These are phyloP conservation scores for Conomelus anceps DNA, from an alignment of 2,888 invertebrate genomes.

Conservation along the genomic window DNA sequence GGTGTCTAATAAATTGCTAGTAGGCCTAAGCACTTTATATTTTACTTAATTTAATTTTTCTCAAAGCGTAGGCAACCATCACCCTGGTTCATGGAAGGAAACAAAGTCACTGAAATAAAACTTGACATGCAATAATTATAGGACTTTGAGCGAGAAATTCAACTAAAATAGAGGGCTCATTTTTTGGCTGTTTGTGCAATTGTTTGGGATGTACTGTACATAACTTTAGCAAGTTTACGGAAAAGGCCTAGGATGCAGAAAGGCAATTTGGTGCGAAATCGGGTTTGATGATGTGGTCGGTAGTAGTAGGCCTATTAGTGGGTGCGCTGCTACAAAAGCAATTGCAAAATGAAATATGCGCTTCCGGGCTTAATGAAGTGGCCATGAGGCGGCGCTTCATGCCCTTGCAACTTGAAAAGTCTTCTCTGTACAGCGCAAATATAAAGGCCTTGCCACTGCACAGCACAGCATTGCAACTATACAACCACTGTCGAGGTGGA, in stretches of 20 bases:
- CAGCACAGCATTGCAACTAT: too few species aligned
- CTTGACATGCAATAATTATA: too few species aligned
- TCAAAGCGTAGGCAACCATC: too few species aligned
- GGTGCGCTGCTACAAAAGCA: background rate
- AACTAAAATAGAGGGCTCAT: too few species aligned
- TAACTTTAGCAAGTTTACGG: background rate
- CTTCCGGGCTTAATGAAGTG: background rate
- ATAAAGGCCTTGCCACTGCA: background rate
- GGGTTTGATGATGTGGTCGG: background rate
- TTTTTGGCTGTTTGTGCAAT: background rate
- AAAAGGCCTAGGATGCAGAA: background rate
- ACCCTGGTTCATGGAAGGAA: too few species aligned
- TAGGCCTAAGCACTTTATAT: too few species aligned
- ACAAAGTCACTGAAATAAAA: too few species aligned
- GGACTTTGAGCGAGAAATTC: too few species aligned
- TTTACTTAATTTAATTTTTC: too few species aligned
- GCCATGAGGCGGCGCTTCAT: background rate
- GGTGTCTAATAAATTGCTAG: too few species aligned
- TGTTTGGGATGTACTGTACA: background rate
- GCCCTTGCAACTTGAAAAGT: background rate
- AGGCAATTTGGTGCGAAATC: background rate
- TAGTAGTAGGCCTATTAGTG: too few species aligned
- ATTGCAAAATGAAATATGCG: background rate
- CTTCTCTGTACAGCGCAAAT: background rate
- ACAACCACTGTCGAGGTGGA: background rate